Percentiles rank a stretch among this genome's conserved stretches.
Evolutionary conservation across 2,888 invertebrate species (phyloP).

Genomic region (Apamea anceps): DNA sequence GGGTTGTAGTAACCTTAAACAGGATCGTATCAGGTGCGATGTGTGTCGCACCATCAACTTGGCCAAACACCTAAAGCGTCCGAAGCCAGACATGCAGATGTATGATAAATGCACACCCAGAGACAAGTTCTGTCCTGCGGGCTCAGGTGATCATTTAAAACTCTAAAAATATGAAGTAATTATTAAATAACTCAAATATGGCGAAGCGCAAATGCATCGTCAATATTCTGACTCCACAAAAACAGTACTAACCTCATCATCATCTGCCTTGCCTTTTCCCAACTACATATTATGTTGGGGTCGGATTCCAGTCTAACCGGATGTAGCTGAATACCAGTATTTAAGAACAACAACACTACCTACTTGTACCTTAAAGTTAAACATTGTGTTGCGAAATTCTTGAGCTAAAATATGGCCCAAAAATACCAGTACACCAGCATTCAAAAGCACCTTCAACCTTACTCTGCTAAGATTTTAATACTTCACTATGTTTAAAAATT

Average conservation of each 20-base stretch:
- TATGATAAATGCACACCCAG: constrained; percentile 82
- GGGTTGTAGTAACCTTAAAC: constrained; percentile 20
- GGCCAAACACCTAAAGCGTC: constrained; percentile 77
- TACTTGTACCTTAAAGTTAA: background rate
- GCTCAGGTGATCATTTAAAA: constrained; percentile 18
- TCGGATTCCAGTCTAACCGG: no score
- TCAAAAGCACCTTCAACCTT: constrained; percentile 1
- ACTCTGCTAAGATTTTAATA: background rate
- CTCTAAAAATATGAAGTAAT: background rate
- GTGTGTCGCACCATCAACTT: constrained; percentile 86
- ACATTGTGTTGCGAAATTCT: constrained; percentile 4
- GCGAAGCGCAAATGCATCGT: background rate
- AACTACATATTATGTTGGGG: no score
- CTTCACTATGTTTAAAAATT: background rate
- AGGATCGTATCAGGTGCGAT: constrained; percentile 77
- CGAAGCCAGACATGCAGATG: constrained; percentile 85
- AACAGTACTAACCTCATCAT: no score
- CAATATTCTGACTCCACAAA: background rate
- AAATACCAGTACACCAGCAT: constrained; percentile 23
- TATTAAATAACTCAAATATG: background rate
- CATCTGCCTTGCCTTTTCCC: no score
- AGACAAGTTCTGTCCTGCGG: constrained; percentile 71
- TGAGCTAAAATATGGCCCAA: background rate
- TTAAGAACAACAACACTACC: no score
- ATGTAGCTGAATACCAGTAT: no score